Evolutionary conservation across 2,888 invertebrate species (phyloP), one percentile per base, ranked within the genome.

Genomic region (Alsophila aescularia): DNA sequence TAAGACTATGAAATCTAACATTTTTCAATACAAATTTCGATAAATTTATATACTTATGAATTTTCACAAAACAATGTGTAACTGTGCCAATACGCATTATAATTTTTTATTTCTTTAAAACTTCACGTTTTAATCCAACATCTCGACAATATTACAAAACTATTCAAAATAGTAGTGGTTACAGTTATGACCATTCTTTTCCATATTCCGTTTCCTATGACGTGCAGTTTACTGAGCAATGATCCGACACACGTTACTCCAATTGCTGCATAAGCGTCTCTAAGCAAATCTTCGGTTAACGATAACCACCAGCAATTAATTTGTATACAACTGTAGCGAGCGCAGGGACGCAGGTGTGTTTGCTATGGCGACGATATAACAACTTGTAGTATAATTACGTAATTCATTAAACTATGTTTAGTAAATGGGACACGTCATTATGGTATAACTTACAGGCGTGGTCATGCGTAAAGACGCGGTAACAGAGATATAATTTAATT

Each of bases 331-430:
- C 29, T 24, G 32, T 34, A 31, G 40, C 31, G 10, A 31, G 42
- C 29, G 41, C 18, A 15, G 6, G 36, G 18, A 15, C 53, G 32
- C 53, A 54, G 54, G 54, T 54, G 54, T 43, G 32, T 36, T 9
- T n/a, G 47, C 32, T 53, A 48, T 48, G 39, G 39, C 24, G 0
- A 14, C 35, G n/a, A 43, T 53, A 37, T 21, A 29, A 47, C 47
- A 47, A 42, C 31, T 36, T 40, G 36, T 31, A 27, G 39, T 44
- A 43, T 39, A 54, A 49, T 49, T 51, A 51, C 35, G 36, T 36
- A 56, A 37, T 43, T 39, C 39, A 39, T 27, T 49, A 34, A 42
- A 13, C 34, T 16, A 27, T 21, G 21, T 39, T 13, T 2, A 3
- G 4, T 32, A 3, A 2, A 0, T 29, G 29, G 2, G 10, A 10